Conservation (phyloP, 2,113 vertebrate species). For the Neolamprologus ventralis region DNA sequence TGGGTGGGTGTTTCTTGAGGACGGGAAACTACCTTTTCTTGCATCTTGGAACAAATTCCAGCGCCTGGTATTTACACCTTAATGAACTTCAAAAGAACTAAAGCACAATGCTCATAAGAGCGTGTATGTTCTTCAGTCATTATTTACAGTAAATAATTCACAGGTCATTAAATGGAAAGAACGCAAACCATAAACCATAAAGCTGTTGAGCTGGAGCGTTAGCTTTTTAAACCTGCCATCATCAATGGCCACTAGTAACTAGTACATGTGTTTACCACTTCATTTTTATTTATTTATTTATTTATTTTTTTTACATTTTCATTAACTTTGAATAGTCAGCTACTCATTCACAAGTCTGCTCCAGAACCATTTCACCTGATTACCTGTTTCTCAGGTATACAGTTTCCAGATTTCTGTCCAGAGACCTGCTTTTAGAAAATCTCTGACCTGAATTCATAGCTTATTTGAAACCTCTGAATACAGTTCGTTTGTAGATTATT, state of each 20-base stretch:
- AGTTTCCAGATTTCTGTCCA: background rate
- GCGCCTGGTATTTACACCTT: background rate
- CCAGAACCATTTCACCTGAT: background rate
- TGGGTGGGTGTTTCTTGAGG: background rate
- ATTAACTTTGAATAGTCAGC: background rate
- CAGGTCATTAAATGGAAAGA: background rate
- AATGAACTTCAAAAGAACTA: background rate
- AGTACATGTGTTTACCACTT: background rate
- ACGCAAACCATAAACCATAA: background rate
- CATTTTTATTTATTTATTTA: background rate
- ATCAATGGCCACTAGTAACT: background rate
- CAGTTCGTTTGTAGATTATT: background rate
- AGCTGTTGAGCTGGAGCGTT: background rate
- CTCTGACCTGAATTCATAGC: background rate
- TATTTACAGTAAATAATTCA: background rate
- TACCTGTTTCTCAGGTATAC: background rate
- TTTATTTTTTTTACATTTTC: background rate
- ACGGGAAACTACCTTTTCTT: background rate
- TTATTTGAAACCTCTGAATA: background rate
- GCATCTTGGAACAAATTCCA: background rate
- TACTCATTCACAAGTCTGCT: background rate
- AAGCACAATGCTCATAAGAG: background rate
- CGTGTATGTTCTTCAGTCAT: background rate
- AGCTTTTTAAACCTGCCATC: rapidly evolving
- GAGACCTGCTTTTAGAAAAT: background rate